Evolutionary conservation across 1,140 invertebrate genomes (phyloP).

Genomic region (Hylyphantes graminicola): DNA sequence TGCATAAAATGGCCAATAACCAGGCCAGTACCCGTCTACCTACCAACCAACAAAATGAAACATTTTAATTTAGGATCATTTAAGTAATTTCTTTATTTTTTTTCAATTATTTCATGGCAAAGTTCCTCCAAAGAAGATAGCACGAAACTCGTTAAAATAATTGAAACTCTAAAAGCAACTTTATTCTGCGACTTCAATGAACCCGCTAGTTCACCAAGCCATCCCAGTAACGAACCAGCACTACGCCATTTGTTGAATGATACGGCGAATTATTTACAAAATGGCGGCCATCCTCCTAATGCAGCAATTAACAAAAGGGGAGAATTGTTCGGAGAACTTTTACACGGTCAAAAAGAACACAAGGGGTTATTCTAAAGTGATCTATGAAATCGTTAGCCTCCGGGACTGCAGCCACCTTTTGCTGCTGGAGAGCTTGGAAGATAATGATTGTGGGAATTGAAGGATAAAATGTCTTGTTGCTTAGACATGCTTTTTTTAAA

Average conservation of each 20-base stretch:
- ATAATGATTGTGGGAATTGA: no score
- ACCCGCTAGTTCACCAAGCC: constrained; percentile 1
- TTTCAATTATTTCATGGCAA: no score
- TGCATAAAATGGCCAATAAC: no score
- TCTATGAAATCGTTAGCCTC: constrained; percentile 38
- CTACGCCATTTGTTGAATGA: constrained; percentile 10
- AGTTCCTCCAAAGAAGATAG: not conserved
- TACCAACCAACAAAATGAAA: no score
- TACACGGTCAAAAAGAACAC: constrained; percentile 14
- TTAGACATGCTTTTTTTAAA: no score
- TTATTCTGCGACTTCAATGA: constrained; percentile 13
- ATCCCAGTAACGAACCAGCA: constrained; percentile 30
- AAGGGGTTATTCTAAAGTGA: constrained; percentile 46
- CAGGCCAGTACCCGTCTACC: no score
- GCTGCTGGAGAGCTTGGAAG: no score
- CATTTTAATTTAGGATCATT: no score
- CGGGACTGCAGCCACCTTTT: not conserved
- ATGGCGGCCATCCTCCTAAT: constrained; percentile 29
- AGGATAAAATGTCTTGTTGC: no score
- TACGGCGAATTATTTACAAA: constrained; percentile 40
- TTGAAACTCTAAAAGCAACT: constrained; percentile 21
- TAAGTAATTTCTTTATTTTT: no score
- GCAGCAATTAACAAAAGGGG: constrained; percentile 43
- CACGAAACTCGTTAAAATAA: constrained; percentile 41
- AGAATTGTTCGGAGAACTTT: constrained; percentile 11